Evolutionary conservation across 2,888 invertebrate species (phyloP).

Genomic region (Andricus curvator): DNA sequence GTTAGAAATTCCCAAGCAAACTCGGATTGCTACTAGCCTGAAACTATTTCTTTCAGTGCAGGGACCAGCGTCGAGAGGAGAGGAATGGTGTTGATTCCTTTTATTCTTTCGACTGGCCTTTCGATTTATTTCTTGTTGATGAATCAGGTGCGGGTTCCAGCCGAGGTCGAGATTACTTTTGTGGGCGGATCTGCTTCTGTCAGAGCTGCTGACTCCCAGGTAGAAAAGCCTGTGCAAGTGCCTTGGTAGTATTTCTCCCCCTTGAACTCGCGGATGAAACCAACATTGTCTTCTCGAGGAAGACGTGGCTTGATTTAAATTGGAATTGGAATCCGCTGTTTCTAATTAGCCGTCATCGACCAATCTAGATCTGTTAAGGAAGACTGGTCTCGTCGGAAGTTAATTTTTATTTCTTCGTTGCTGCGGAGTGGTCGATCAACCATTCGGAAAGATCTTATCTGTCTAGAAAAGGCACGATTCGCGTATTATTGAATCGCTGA

Average conservation of each 20-base stretch:
- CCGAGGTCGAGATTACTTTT: constrained; percentile 76
- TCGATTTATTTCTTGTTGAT: constrained; percentile 76
- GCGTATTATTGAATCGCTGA: constrained; percentile 6
- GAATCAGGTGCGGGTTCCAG: constrained; percentile 74
- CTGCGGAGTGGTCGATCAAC: background rate
- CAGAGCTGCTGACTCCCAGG: constrained; percentile 70
- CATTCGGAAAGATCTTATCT: constrained; percentile 1
- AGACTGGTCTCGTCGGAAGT: background rate
- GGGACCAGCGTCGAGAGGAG: background rate
- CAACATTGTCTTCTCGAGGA: constrained; percentile 36
- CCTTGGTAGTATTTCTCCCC: constrained; percentile 45
- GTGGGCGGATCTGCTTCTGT: constrained; percentile 78
- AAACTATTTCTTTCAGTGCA: too few species aligned
- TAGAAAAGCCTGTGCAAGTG: constrained; percentile 51
- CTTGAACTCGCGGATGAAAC: constrained; percentile 26
- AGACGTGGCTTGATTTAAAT: constrained; percentile 55
- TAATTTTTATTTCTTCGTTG: background rate
- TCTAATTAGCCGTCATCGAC: background rate
- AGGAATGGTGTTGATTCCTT: constrained; percentile 50
- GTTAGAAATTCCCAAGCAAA: too few species aligned
- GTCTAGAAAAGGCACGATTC: background rate
- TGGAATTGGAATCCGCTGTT: constrained; percentile 46
- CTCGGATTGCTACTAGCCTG: too few species aligned
- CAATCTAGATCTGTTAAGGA: constrained; percentile 1
- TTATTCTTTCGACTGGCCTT: constrained; percentile 62